Evolutionary conservation across 2,888 invertebrate species (phyloP), one percentile per base, ranked within the genome.

Genomic region (Mesorhabditis belari): DNA sequence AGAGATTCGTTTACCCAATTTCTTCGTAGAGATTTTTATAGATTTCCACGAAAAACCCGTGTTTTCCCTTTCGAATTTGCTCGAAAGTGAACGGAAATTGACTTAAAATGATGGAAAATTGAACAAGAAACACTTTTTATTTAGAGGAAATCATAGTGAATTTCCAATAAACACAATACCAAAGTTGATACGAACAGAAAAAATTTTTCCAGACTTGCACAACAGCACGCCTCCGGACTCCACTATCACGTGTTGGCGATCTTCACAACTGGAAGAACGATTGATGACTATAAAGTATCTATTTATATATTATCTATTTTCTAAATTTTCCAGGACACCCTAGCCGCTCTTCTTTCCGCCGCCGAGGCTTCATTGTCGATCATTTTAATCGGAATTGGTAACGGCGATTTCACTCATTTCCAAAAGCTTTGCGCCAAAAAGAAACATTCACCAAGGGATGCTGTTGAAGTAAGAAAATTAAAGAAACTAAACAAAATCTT

Each of bases 301-400:
- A n/a, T n/a, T n/a, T n/a, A n/a, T n/a, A n/a, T n/a, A n/a, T n/a
- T n/a, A n/a, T n/a, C n/a, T n/a, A n/a, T n/a, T n/a, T n/a, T n/a
- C 26, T n/a, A 17, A 55, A 55, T 17, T 28, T 23, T 28, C 12
- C 27, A 63, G 63, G 77, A 77, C 49, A 70, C 76, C 9, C 66
- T 73, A 24, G 66, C 69, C 29, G 67, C 76, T 2, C 51, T 78
- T 12, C 74, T 70, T 58, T 64, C 68, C 19, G 77, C 76, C 21
- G 70, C 77, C 19, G 69, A 75, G 25, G 73, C 78, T 50, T 77
- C 78, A 4, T 59, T 78, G 12, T 78, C 78, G 9, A 69, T 78
- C 54, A 57, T 78, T 51, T 76, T 78, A 60, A 70, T 78, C 55
- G 76, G 77, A 35, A 73, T 78, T 61, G 77, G 77, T n/a, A 69